These are phyloP conservation scores for Caerostris darwini DNA, from an alignment of 1,140 invertebrate species.

Conservation along the genomic window DNA sequence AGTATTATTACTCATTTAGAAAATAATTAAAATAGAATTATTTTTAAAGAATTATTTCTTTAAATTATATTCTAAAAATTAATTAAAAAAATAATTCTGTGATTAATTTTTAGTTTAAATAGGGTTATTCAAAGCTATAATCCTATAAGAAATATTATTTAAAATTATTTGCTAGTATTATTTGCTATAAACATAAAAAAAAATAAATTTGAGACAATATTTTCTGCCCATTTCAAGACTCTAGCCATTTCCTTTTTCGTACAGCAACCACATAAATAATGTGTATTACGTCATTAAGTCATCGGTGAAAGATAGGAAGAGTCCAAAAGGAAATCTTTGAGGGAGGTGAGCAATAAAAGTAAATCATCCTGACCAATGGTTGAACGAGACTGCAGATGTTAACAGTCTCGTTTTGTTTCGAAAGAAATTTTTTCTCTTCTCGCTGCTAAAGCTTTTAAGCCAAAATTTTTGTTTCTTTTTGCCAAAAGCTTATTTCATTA, in stretches of 20 bases:
- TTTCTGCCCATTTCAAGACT: not conserved
- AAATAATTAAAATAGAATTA: too few relatives aligned
- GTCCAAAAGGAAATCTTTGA: slow-evolving; percentile 20
- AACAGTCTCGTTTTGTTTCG: slow-evolving; percentile 30
- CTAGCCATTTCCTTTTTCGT: not conserved
- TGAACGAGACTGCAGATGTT: slow-evolving; percentile 18
- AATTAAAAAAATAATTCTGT: too few relatives aligned
- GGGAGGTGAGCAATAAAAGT: slow-evolving; percentile 38
- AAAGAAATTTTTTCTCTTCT: not conserved
- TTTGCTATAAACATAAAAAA: too few relatives aligned
- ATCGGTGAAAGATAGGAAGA: slow-evolving; percentile 39
- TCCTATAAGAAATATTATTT: too few relatives aligned
- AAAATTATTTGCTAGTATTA: too few relatives aligned
- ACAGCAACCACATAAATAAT: slow-evolving; percentile 37
- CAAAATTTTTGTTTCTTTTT: slow-evolving; percentile 32
- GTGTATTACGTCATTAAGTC: slow-evolving; percentile 48
- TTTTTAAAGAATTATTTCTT: too few relatives aligned
- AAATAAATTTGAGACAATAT: not conserved
- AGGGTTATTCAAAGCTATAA: too few relatives aligned
- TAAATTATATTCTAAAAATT: too few relatives aligned
- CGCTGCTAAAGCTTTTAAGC: not conserved
- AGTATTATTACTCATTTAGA: too few relatives aligned
- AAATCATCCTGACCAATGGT: slow-evolving; percentile 20
- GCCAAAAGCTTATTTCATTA: not conserved
- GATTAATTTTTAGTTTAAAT: too few relatives aligned